Base-by-base conservation (phyloP, 2,113 vertebrate genomes). In the Motacilla tschutschensis region DNA sequence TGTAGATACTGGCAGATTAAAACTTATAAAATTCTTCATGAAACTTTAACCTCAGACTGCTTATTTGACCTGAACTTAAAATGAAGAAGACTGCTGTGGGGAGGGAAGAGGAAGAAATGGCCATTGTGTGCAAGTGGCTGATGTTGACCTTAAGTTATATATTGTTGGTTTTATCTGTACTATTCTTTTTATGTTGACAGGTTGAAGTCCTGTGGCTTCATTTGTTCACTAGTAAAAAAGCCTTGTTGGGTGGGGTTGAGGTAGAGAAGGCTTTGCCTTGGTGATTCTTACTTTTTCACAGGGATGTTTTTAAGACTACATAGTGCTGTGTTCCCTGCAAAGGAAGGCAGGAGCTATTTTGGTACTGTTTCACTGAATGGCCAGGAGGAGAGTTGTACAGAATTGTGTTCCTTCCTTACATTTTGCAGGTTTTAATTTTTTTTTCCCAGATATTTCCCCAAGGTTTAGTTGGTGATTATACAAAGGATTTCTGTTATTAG, bases 301-400 rank as follows among this genome's bases (percentile, higher is more conserved):
- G 54, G 21, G 10, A 1, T 5, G 0, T 48, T 1, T 41, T 82
- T 58, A 44, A 43, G 46, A 57, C 12, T 35, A 8, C 1, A 0
- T 5, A 16, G 31, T 43, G 63, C n/a, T 40, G 12, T 43, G 17
- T 54, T 62, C 8, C 11, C 20, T 66, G 60, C n/a, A n/a, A 9
- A 22, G 38, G 13, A 63, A 72, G 20, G 17, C 1, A 5, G 33
- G 19, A 58, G 35, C 19, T 66, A 0, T 43, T 28, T 51, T 35
- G 22, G 22, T 46, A 33, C 9, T 2, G 0, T 69, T 60, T n/a
- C 24, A 65, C 17, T 67, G 19, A 41, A 43, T 25, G 46, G 10
- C 36, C 13, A 25, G 17, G 33, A 70, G 17, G 16, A 58, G 9
- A 50, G 14, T 29, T 24, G 17, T 33, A 36, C 2, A 17, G 47